Conservation (phyloP, 2,797 vertebrate genomes). For the Orestias chungarensis region DNA sequence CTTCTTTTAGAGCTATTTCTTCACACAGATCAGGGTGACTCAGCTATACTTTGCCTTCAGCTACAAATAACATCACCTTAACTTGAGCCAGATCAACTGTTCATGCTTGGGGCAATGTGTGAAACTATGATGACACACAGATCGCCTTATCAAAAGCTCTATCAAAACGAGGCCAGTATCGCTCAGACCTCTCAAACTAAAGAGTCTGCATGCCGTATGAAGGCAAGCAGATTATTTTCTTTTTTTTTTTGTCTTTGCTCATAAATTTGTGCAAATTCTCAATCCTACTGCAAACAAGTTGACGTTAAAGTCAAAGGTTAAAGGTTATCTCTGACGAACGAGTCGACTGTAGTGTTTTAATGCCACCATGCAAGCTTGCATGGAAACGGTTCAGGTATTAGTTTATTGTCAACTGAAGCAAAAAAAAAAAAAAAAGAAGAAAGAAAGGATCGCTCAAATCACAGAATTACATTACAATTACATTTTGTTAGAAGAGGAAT, state of each 20-base stretch:
- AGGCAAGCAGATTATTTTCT: neutral
- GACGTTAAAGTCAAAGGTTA: neutral
- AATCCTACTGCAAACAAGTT: neutral
- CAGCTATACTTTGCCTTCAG: neutral
- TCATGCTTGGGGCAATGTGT: neutral
- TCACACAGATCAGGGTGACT: neutral
- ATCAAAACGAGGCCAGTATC: neutral
- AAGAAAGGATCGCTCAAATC: neutral
- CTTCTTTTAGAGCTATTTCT: constrained; percentile 8
- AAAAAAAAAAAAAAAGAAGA: neutral
- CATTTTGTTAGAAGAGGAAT: no score
- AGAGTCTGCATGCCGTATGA: neutral
- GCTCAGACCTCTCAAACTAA: neutral
- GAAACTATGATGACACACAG: no score
- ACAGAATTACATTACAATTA: no score
- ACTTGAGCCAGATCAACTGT: neutral
- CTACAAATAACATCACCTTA: neutral
- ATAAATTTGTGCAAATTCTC: neutral
- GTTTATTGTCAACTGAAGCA: neutral
- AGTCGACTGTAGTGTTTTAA: neutral
- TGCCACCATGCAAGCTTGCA: neutral
- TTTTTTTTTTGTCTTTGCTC: neutral
- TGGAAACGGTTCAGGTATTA: neutral
- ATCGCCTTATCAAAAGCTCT: neutral
- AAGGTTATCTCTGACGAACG: neutral